Evolutionary conservation across 2,797 vertebrate genomes (phyloP), one percentile per base, ranked within the genome.

Genomic region (Pangasius mekongensis): DNA sequence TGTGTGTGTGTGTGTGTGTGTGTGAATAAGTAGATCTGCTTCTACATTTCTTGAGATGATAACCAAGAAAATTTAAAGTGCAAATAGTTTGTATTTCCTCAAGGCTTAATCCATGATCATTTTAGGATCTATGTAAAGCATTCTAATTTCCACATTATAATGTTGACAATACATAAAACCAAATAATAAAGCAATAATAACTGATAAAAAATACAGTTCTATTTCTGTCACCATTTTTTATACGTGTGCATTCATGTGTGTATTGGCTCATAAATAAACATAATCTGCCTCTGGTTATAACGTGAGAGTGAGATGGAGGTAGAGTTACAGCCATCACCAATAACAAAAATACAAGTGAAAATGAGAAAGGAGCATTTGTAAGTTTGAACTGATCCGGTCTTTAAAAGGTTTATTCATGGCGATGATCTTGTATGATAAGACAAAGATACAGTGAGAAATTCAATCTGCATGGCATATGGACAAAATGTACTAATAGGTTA

Each of bases 181-280:
- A 24, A 87, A 83, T 49, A 74, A 62, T 64, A 87, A 87, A 47
- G 20, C 54, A 83, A 71, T 82, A 87, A 73, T 43, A 82, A 87
- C 64, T n/a, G 56, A 49, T 64, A 62, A 74, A 77, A 64, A 62
- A 83, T 11, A 36, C 54, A 64, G 36, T 43, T 83, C 8, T 5
- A 5, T 66, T 82, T 82, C 9, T 82, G 14, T 67, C 36, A 67
- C 27, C 5, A 52, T 67, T 82, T 52, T 62, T 30, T 66, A 33
- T 67, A 33, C 33, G 13, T 84, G 47, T 69, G 83, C 47, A 54
- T 69, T 20, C 64, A 77, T 76, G 71, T 62, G 54, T 62, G 47
- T 73, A 39, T 36, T 39, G 20, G 52, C 71, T 76, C 84, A 73
- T 86, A n/a, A 73, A 86, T 76, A 86, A 86, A 86, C 56, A 62